Base-by-base conservation (phyloP, 2,797 vertebrate genomes). In the Peromyscus melanophrys region DNA sequence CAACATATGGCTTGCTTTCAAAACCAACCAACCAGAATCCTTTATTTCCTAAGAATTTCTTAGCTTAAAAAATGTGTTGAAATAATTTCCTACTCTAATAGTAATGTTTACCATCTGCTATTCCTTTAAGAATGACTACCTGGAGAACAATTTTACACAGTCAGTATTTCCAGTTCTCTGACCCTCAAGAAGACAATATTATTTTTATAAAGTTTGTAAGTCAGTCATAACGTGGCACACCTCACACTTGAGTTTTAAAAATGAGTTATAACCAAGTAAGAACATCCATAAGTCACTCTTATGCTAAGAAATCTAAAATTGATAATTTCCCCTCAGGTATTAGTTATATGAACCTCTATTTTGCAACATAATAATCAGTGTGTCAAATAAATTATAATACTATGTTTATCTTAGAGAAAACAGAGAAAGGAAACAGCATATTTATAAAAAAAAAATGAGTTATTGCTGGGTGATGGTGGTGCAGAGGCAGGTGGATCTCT, bases 1-100 rank as follows among this genome's bases (percentile, higher is more conserved):
- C 2, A 81, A 97, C 98, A 98, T 98, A 98, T 97, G 98, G 96
- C 96, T 98, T 98, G 90, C 95, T 98, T 98, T 98, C 96, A 96
- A 98, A 98, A 98, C 91, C 96, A 97, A 55, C 96, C 97, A 98
- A 92, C 73, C 83, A 98, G 94, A 98, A 98, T 98, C 96, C 95
- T 65, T 90, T 97, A 98, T 98, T 97, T 97, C 86, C 96, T 80
- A 97, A 97, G 94, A 98, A 97, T 97, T 96, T 97, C 61, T 96
- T 97, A 91, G 89, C 94, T 98, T 97, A 98, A 96, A 94, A 98
- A 97, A 98, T 88, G 96, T 95, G 81, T 97, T 97, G 69, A 98
- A 98, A 98, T 98, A 96, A 98, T 96, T 98, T 98, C 88, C 90
- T 91, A 69, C 90, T 97, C 8, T 95, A n/a, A 97, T 96, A 98